Conservation (phyloP, 2,888 invertebrate species). For the Ectropis crepuscularia region DNA sequence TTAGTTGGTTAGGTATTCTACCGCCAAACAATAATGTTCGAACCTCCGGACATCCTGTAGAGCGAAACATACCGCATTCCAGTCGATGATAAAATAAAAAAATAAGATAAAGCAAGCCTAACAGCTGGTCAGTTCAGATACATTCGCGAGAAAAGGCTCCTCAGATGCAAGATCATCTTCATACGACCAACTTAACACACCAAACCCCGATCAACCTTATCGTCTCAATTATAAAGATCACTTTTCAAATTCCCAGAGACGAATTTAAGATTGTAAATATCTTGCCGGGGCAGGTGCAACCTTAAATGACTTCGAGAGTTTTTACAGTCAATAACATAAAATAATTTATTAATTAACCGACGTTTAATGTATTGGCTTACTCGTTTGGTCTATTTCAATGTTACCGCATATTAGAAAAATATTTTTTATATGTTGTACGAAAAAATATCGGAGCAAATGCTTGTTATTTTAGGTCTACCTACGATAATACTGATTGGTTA, state of each 20-base stretch:
- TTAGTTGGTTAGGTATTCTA: no score
- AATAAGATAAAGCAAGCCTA: constrained; percentile 55
- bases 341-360: background rate
- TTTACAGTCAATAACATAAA: constrained; percentile 26
- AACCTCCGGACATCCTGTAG: background rate
- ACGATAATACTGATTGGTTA: no score
- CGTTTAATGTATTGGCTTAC: background rate
- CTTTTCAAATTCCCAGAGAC: background rate
- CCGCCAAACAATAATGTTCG: no score
- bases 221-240: background rate
- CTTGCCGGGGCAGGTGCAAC: constrained; percentile 27
- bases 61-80: constrained; percentile 4
- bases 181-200: constrained; percentile 12
- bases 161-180: constrained; percentile 58
- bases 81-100: constrained; percentile 5
- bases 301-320: constrained; percentile 11
- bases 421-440: no score
- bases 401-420: background rate
- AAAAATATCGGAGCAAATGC: no score
- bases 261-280: constrained; percentile 14
- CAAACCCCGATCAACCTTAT: background rate
- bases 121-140: constrained; percentile 68
- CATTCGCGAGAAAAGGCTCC: constrained; percentile 56
- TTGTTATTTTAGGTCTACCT: no score
- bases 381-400: no score